phyloP scores from a whole-genome alignment of 2,113 vertebrate genomes.

The Epinephelus cyanopodus region DNA sequence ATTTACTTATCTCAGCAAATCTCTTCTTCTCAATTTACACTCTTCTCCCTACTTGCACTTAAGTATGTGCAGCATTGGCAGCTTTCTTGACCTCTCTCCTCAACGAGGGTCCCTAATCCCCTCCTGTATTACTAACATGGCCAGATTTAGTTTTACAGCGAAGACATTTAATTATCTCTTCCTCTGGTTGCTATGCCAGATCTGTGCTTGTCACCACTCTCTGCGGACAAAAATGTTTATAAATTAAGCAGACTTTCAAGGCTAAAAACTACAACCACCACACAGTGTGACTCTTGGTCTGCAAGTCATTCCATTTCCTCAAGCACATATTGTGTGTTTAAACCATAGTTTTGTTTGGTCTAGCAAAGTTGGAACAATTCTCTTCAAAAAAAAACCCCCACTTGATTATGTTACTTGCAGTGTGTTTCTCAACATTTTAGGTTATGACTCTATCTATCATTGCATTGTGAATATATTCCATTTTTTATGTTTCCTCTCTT shows the following conservation, averaged over 20 bases:
- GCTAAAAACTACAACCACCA: conserved; percentile 2
- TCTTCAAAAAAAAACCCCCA: not conserved
- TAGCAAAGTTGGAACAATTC: not conserved
- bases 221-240: conserved; percentile 28
- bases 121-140: conserved; percentile 33
- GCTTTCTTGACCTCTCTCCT: conserved; percentile 36
- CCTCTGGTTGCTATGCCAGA: conserved; percentile 30
- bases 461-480: not conserved
- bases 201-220: conserved; percentile 19
- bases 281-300: conserved; percentile 12
- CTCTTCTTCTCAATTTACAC: not conserved
- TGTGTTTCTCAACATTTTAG: not conserved
- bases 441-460: not conserved
- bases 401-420: not conserved
- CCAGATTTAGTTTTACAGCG: conserved; percentile 42
- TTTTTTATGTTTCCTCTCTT: conserved; percentile 4
- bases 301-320: not conserved
- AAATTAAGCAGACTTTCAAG: conserved; percentile 23
- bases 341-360: not conserved
- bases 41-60: not conserved
- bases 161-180: conserved; percentile 60
- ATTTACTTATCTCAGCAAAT: conserved; percentile 5
- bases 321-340: not conserved
- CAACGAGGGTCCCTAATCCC: conserved; percentile 29
- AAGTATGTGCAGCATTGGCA: conserved; percentile 22